phyloP scores from a whole-genome alignment of 2,888 invertebrate species.

The Andrena minutula region DNA sequence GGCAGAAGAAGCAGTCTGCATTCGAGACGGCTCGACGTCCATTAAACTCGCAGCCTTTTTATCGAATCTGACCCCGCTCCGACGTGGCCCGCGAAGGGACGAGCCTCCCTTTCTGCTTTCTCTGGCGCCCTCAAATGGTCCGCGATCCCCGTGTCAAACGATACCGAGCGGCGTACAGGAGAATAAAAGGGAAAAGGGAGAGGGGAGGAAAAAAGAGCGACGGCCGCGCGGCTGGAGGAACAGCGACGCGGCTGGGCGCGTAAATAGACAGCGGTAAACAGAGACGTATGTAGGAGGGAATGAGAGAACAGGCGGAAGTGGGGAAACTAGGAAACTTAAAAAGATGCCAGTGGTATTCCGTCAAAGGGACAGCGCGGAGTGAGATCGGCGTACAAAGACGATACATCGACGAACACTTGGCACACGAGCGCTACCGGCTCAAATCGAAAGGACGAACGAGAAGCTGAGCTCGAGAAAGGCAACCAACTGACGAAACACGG shows the following conservation, averaged over 20 bases:
- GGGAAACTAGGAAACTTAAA: slow-evolving; percentile 55
- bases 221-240: slow-evolving; percentile 36
- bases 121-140: slow-evolving; percentile 55
- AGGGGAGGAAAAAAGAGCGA: slow-evolving; percentile 37
- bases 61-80: slow-evolving; percentile 55
- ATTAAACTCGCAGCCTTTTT: slow-evolving; percentile 60
- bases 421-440: slow-evolving; percentile 5
- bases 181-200: slow-evolving; percentile 48
- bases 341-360: slow-evolving; percentile 31
- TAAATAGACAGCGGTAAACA: slow-evolving; percentile 34
- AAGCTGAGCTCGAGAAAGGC: neutral
- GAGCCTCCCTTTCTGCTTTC: slow-evolving; percentile 34
- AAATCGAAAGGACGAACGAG: neutral
- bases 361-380: slow-evolving; percentile 43
- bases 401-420: slow-evolving; percentile 7
- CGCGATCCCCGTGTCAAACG: slow-evolving; percentile 59
- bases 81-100: slow-evolving; percentile 27
- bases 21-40: slow-evolving; percentile 54
- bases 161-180: slow-evolving; percentile 34
- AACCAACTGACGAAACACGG: neutral
- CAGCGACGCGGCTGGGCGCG: slow-evolving; percentile 30
- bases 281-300: neutral
- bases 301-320: slow-evolving; percentile 4
- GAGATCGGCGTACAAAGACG: slow-evolving; percentile 18
- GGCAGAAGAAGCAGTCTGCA: slow-evolving; percentile 37